Evolutionary conservation across 2,113 vertebrate species (phyloP), one percentile per base, ranked within the genome.

Genomic region (Lamprotornis superbus): DNA sequence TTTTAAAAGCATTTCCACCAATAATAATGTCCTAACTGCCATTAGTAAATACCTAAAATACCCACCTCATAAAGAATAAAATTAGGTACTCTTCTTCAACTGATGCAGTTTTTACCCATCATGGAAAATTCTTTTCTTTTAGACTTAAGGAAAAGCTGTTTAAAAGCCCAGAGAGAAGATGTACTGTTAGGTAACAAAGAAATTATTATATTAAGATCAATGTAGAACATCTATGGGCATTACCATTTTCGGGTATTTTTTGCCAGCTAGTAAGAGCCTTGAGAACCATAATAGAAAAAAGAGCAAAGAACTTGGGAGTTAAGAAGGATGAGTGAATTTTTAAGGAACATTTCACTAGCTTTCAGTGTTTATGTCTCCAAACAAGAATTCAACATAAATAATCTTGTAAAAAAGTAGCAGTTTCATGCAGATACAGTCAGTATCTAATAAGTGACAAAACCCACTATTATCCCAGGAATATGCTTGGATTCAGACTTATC

Each of bases 1-100:
- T 21, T 78, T 84, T 68, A 13, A 37, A 77, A 84, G 23, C 1
- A 42, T 67, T 75, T 70, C 8, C 7, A 25, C 44, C 24, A 49
- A 3, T 46, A 18, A 3, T 20, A 30, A 74, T n/a, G 8, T 59
- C 39, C 60, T 39, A 52, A 74, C 30, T 47, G 4, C 19, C 9
- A 21, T 80, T 70, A 63, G 35, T 59, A 59, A 94, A 64, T 39
- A 57, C 1, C 4, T 57, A 57, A 74, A 74, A 78, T 42, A 28
- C 2, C 4, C 7, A 3, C 2, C 2, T 3, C 12, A 7, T 2
- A 0, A 37, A 49, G 24, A n/a, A 42, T 49, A 69, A 46, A 68
- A 10, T 1, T 18, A 39, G 3, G 11, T 47, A 40, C 22, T 1
- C 0, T 30, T 80, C 69, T 84, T 68, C 33, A 73, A 8, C 15